Evolutionary conservation across 2,888 invertebrate species (phyloP).

Genomic region (Cartodere bifasciata): DNA sequence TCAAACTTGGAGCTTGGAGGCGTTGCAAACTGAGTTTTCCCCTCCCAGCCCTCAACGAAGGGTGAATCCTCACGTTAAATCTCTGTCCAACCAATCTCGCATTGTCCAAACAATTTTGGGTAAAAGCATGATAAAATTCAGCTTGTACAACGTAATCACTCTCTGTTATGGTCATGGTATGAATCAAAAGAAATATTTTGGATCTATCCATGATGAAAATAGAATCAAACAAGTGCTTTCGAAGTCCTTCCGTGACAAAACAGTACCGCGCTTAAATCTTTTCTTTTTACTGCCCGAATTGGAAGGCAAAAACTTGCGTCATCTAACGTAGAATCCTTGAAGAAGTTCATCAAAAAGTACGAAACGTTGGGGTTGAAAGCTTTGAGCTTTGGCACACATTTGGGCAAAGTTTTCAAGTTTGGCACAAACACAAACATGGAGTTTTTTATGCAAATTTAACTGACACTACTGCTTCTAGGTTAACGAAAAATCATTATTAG

Average conservation of each 20-base stretch:
- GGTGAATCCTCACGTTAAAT: conserved; percentile 25
- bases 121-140: conserved; percentile 34
- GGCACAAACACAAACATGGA: too few species aligned
- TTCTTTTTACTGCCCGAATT: conserved; percentile 29
- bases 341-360: conserved; percentile 5
- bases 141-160: conserved; percentile 33
- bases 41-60: conserved; percentile 20
- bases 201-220: conserved; percentile 3
- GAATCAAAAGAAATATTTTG: conserved; percentile 27
- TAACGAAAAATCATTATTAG: too few species aligned
- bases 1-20: conserved; percentile 23
- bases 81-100: conserved; percentile 26
- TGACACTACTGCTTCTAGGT: too few species aligned
- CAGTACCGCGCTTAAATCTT: conserved; percentile 23
- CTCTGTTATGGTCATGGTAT: conserved; percentile 36
- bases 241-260: conserved; percentile 31
- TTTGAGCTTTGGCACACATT: too few species aligned
- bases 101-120: conserved; percentile 18
- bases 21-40: conserved; percentile 23
- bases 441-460: too few species aligned
- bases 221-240: conserved; percentile 25
- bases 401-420: too few species aligned
- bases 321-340: conserved; percentile 33
- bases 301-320: conserved; percentile 30
- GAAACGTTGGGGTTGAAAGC: conserved; percentile 3